These are phyloP conservation scores for Drosophila colorata DNA, from an alignment of 2,888 invertebrate species.

Conservation along the genomic window DNA sequence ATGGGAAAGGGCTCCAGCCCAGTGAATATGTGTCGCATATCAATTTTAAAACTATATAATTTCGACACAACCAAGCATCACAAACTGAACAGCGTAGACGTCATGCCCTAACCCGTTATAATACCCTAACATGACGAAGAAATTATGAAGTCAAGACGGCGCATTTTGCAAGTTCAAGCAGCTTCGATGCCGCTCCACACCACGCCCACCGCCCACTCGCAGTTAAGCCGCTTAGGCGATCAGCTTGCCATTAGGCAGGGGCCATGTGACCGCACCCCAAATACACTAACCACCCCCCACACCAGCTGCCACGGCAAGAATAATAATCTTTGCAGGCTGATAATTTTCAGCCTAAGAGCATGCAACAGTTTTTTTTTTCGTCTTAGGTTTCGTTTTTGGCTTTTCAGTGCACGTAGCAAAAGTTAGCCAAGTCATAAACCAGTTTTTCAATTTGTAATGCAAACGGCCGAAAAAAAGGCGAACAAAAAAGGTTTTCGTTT, in stretches of 20 bases:
- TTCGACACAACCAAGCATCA: neutral
- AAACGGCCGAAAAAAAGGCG: constrained; percentile 21
- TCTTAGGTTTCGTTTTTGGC: constrained; percentile 15
- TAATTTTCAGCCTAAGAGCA: constrained; percentile 70
- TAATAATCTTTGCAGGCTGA: constrained; percentile 41
- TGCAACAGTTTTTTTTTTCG: constrained; percentile 63
- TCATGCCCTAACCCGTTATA: neutral
- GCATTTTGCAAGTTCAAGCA: constrained; percentile 27
- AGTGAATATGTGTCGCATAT: no score
- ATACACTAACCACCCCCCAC: constrained; percentile 21
- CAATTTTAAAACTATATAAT: neutral
- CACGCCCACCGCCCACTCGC: neutral
- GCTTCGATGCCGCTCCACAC: neutral
- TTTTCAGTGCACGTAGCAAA: constrained; percentile 71
- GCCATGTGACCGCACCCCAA: constrained; percentile 31
- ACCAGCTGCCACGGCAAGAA: neutral
- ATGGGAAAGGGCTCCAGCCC: no score
- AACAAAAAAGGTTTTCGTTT: constrained; percentile 34
- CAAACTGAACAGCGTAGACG: neutral
- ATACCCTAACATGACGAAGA: neutral
- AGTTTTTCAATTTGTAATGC: constrained; percentile 70
- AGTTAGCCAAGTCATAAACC: constrained; percentile 78
- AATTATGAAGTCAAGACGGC: constrained; percentile 22
- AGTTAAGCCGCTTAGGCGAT: constrained; percentile 60
- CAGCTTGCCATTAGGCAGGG: constrained; percentile 45